Evolutionary conservation across 1,140 invertebrate species (phyloP), one percentile per base, ranked within the genome.

Genomic region (Zaprionus camerounensis): DNA sequence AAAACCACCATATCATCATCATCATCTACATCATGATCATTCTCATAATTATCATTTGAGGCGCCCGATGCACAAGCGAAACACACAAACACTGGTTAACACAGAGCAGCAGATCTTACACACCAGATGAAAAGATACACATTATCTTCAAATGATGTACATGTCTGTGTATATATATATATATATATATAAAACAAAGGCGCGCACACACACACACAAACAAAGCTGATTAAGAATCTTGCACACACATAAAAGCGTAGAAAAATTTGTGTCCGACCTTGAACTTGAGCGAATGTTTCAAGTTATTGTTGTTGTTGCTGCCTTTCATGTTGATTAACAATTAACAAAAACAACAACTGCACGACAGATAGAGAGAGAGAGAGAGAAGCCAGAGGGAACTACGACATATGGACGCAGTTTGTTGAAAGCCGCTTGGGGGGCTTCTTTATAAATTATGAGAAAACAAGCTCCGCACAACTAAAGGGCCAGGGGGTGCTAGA

Each of bases 231-330:
- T 69, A 68, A 82, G 65, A 58, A 59, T 71, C 41, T 59, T 38
- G 63, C 66, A 70, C 61, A 70, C 61, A 34, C 9, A 76, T 58
- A 71, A 64, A 59, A 44, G 58, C 46, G 51, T 56, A 68, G 55
- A 65, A 78, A 62, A 71, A 63, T 71, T 38, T 78, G 69, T 88
- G 80, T 57, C 78, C 85, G 85, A 85, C 85, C 85, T 88, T 88
- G 85, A 88, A 88, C 85, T 90, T 88, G 85, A 90, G 76, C 81
- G 67, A 81, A 87, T 78, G 67, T 79, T 76, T 82, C 68, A 55
- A 75, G 71, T 56, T 75, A 49, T 56, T 51, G 12, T 57, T 55
- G 6, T 22, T 13, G 9, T 44, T 41, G 46, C 24, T 69, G 56
- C 55, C 73, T 46, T 70, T 66, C 31, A 56, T 58, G 57, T 56